A percentile compares a stretch with the other conserved stretches of the same genome.
Conservation (phyloP, 2,113 vertebrate species). For the human region GRCh38 chr2:28225001-28225500, state of each 20-base stretch:
- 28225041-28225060: conserved; percentile 79
- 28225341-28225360: conserved; percentile 43
- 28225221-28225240: conserved; percentile 54
- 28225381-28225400: not conserved
- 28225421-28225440: conserved; percentile 53
- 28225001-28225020: conserved; percentile 72
- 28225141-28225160: conserved; percentile 35
- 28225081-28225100: conserved; percentile 33
- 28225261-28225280: not conserved
- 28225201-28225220: not conserved
- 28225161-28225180: not conserved
- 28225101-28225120: conserved; percentile 16
- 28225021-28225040: conserved; percentile 76
- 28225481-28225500: conserved; percentile 68
- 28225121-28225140: conserved; percentile 36
- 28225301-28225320: conserved; percentile 18
- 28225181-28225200: not conserved
- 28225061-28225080: conserved; percentile 69
- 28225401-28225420: conserved; percentile 31
- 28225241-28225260: not conserved
- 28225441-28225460: conserved; percentile 75
- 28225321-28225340: conserved; percentile 26
- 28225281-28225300: conserved; percentile 35
- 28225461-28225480: conserved; percentile 49
- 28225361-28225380: conserved; percentile 23